Conservation (phyloP, 2,113 vertebrate species). For the Circaetus cinerascens region DNA sequence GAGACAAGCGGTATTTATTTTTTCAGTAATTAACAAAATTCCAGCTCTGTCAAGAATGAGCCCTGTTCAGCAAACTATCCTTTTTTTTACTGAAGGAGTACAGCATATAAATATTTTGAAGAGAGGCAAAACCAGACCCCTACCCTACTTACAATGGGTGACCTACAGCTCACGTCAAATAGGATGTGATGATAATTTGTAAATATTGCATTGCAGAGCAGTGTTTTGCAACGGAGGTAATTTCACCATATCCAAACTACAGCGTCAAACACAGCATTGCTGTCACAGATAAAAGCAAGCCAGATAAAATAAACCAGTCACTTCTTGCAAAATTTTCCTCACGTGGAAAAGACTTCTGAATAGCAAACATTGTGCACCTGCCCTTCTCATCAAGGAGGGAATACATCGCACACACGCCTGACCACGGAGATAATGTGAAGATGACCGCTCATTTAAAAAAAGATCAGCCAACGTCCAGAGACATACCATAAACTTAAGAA, state of each 20-base stretch:
- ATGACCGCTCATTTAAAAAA: not conserved
- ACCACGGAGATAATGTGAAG: rapidly evolving
- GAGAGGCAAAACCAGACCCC: not conserved
- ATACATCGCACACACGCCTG: not conserved
- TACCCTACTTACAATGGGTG: not conserved
- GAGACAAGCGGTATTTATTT: not conserved
- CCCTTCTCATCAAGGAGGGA: no score
- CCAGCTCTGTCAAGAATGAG: not conserved
- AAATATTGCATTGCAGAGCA: not conserved
- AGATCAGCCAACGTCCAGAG: not conserved
- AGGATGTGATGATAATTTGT: not conserved
- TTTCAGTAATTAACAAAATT: not conserved
- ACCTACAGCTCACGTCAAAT: not conserved
- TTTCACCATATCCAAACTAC: not conserved
- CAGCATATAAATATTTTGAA: not conserved
- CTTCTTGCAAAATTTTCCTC: not conserved
- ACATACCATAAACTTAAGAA: rapidly evolving
- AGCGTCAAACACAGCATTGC: not conserved
- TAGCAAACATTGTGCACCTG: rapidly evolving
- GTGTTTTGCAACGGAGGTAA: not conserved
- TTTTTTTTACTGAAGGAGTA: not conserved
- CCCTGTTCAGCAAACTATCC: not conserved
- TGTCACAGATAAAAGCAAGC: not conserved
- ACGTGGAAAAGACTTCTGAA: not conserved
- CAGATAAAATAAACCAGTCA: not conserved